These are phyloP conservation scores for Chirona hameri DNA, from an alignment of 2,888 invertebrate genomes.

Conservation along the genomic window DNA sequence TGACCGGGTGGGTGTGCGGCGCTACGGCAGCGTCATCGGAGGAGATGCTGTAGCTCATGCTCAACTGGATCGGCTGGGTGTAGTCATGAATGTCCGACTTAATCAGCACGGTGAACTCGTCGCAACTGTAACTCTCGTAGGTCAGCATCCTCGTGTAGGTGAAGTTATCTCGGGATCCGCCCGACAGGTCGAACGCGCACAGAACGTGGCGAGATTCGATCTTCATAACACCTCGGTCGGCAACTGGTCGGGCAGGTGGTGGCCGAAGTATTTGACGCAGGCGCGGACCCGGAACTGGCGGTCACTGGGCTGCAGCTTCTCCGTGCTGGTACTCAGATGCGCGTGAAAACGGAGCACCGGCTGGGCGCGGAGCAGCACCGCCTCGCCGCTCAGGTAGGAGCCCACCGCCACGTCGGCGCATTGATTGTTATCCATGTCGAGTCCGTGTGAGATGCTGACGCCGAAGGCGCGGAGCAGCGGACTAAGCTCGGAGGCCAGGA, in stretches of 20 bases:
- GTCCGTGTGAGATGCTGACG: constrained; percentile 56
- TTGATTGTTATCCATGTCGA: constrained; percentile 59
- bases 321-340: constrained; percentile 82
- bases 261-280: constrained; percentile 27
- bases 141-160: neutral
- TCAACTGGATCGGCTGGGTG: constrained; percentile 12
- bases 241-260: neutral
- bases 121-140: neutral
- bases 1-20: neutral
- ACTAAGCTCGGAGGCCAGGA: constrained; percentile 50
- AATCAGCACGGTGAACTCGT: constrained; percentile 6
- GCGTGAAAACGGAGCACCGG: constrained; percentile 55
- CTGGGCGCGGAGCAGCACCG: constrained; percentile 32
- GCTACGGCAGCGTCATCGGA: neutral
- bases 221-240: neutral
- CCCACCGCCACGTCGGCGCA: constrained; percentile 44
- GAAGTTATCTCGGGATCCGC: neutral
- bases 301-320: constrained; percentile 71
- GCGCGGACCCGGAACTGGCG: constrained; percentile 43
- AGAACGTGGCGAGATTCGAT: neutral
- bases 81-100: neutral
- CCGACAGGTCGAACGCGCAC: neutral
- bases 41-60: constrained; percentile 5
- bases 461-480: constrained; percentile 55
- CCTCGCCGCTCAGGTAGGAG: constrained; percentile 10